Evolutionary conservation across 2,797 vertebrate species (phyloP).

Genomic region (Hippoglossus hippoglossus): DNA sequence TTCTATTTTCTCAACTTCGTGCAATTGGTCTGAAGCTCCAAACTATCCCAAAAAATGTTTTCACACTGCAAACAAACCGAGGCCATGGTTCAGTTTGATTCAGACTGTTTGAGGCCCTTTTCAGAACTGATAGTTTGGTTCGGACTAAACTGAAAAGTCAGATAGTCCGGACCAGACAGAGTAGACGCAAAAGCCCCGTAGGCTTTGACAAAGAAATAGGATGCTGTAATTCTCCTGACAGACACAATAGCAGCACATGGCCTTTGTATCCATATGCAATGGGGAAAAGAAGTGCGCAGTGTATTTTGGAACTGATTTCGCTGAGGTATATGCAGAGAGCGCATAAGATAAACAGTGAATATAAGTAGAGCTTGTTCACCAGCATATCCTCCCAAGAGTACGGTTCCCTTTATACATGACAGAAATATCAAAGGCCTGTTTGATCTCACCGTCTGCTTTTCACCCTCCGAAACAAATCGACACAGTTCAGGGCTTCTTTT

Average conservation of each 20-base stretch:
- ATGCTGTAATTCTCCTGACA: conserved; percentile 51
- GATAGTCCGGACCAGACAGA: too few species aligned
- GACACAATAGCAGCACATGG: conserved; percentile 27
- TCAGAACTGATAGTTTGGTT: too few species aligned
- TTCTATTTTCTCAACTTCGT: too few species aligned
- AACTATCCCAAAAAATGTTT: too few species aligned
- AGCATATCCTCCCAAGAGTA: conserved; percentile 58
- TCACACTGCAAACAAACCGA: too few species aligned
- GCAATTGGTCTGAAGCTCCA: too few species aligned
- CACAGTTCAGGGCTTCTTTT: conserved; percentile 50
- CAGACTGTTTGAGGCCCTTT: too few species aligned
- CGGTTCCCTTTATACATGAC: conserved; percentile 67
- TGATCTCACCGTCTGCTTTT: conserved; percentile 73
- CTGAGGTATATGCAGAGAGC: conserved; percentile 51
- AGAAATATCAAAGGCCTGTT: conserved; percentile 80
- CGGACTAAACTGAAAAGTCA: too few species aligned
- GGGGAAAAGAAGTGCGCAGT: conserved; percentile 23
- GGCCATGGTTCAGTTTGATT: too few species aligned
- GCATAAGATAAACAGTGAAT: conserved; percentile 70
- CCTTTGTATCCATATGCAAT: conserved; percentile 40
- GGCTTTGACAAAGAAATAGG: conserved; percentile 38
- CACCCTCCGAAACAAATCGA: conserved; percentile 76
- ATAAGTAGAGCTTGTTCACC: conserved; percentile 54
- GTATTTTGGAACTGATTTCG: conserved; percentile 49
- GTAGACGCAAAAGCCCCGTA: background rate